Evolutionary conservation across 1,140 invertebrate genomes (phyloP), one percentile per base, ranked within the genome.

Genomic region (Cotesia glomerata): DNA sequence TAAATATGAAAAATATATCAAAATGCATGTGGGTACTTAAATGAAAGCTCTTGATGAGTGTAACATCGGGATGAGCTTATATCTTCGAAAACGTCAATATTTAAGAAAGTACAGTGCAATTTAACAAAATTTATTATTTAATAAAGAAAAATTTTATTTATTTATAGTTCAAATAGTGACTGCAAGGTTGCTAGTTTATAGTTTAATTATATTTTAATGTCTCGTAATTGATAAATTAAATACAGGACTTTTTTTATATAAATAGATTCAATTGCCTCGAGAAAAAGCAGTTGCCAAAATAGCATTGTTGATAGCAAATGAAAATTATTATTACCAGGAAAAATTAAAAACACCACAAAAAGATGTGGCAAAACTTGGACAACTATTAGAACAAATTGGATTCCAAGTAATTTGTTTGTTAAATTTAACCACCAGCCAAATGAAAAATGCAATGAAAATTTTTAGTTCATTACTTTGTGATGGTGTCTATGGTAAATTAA

Each of bases 221-320:
- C 61, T 63, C 58, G n/a, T 72, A 59, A 68, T 66, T n/a, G 54
- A 11, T 39, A 51, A 69, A 63, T 68, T 56, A 14, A 34, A 61
- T 67, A 61, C 58, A 16, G 39, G 14, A 56, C 14, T 68, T 35
- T 32, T 59, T 36, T 35, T 56, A 32, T 63, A 2, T 71, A 4
- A 32, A 69, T 13, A 84, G 82, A 59, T 81, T 36, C 71, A 82
- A 45, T 45, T 77, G 34, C 79, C 80, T 26, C 71, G 74, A 11
- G 66, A 80, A 71, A 79, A 81, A 78, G 82, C 84, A 52, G 72
- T 76, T 9, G 82, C 77, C 64, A 88, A 88, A 74, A 73, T 85
- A 67, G 83, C 82, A 69, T 78, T 87, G 13, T 71, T 86, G 8
- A 85, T 86, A 52, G 84, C 77, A 35, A 86, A 86, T 76, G 77